Evolutionary conservation across 1,140 invertebrate species (phyloP), one percentile per base, ranked within the genome.

Genomic region (Archivesica marissinica): DNA sequence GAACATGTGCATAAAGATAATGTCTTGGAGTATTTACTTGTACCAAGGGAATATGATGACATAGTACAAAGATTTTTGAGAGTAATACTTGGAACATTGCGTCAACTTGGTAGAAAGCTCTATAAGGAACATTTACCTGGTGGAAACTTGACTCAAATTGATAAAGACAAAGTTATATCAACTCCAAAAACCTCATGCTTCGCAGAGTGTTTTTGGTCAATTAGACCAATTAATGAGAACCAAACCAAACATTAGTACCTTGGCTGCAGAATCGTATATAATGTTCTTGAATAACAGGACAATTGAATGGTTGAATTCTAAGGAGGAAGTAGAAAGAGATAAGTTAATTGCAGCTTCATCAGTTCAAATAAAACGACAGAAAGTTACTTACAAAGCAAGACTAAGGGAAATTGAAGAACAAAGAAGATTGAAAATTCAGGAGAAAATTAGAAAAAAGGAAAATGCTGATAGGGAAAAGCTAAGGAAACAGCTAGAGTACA

Each of bases 401-500:
- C n/a, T 20, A 20, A 20, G 30, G 20, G 35, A 17, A 41, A 78
- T 78, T 6, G 23, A n/a, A 28, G 76, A 9, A 2, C n/a, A 35
- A 20, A 38, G 76, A 38, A 28, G 17, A 44, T n/a, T 15, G 25
- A 64, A 59, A 78, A 20, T 78, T 13, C 11, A 59, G n/a, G 35
- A 78, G 28, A 9, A 64, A 64, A 64, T 17, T 4, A 25, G 20
- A 64, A n/a, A 11, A 39, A 78, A 78, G 15, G 56, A 41, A 44
- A 4, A 20, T n/a, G 52, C 33, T 6, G 9, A 38, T n/a, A 17
- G 2, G 11, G 50, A 68, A 38, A 77, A 52, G 56, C 33, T 68
- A n/a, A 44, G 66, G 38, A 47, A 78, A 54, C 59, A 78, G 41
- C 74, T 78, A 85, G 17, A 50, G n/a, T 59, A 30, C 23, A 85